A percentile compares a stretch with the other conserved stretches of the same genome.
phyloP scores from a whole-genome alignment of 1,140 invertebrate genomes.

The Lasaia peninsularis region DNA sequence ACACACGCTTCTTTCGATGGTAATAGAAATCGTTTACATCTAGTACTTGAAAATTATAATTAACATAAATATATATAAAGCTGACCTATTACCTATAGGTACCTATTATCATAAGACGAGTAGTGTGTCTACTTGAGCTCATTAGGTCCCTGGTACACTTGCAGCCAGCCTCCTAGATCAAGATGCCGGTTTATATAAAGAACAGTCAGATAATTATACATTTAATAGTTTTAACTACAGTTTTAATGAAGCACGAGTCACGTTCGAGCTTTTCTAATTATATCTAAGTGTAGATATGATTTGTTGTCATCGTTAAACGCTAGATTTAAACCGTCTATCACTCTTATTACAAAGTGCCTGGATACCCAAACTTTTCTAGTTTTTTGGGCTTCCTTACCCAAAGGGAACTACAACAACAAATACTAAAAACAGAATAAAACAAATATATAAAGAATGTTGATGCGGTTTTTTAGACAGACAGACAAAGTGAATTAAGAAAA shows the following conservation, averaged over 20 bases:
- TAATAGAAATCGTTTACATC: too few species aligned
- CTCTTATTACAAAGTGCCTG: constrained; percentile 1
- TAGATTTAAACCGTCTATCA: background rate
- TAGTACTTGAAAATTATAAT: too few species aligned
- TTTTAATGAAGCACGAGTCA: constrained; percentile 9
- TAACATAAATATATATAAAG: too few species aligned
- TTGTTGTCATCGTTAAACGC: constrained; percentile 9
- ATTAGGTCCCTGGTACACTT: background rate
- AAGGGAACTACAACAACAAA: too few species aligned
- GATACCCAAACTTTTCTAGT: too few species aligned
- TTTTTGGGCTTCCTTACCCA: too few species aligned
- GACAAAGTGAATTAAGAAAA: too few species aligned
- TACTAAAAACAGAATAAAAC: too few species aligned
- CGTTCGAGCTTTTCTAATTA: constrained; percentile 7
- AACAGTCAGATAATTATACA: constrained; percentile 1
- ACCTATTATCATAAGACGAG: too few species aligned
- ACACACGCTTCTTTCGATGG: too few species aligned
- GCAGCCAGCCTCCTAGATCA: background rate
- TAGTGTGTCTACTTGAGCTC: background rate
- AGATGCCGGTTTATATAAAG: constrained; percentile 8
- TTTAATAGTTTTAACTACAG: constrained; percentile 9
- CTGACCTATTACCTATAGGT: too few species aligned
- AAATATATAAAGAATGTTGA: background rate
- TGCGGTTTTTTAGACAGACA: too few species aligned
- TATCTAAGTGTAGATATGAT: constrained; percentile 11